Conservation (phyloP, 2,113 vertebrate species). For the Poecilia latipinna region DNA sequence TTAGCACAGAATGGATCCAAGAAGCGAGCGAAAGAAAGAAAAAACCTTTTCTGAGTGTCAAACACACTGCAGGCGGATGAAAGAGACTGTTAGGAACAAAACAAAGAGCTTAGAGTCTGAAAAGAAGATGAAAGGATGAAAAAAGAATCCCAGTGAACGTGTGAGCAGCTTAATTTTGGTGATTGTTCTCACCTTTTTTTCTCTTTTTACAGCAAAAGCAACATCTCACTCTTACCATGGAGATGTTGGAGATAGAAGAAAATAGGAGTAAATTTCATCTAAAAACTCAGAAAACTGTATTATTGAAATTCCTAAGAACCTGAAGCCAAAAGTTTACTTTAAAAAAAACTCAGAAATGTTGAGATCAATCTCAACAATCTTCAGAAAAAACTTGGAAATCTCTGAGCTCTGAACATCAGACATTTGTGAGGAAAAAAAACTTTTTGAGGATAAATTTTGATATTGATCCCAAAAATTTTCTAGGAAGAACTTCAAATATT, state of each 20-base stretch:
- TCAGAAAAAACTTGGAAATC: no score
- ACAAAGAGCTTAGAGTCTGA: constrained; percentile 20
- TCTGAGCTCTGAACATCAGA: no score
- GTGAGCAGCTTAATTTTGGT: not conserved
- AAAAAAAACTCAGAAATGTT: no score
- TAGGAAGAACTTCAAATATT: no score
- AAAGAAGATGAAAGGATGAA: constrained; percentile 19
- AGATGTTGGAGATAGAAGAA: no score
- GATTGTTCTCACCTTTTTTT: not conserved
- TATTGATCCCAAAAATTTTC: no score
- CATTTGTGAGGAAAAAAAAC: no score
- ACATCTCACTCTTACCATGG: not conserved
- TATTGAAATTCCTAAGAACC: no score
- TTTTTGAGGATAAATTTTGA: not conserved
- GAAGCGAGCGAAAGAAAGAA: not conserved
- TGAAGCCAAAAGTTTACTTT: no score
- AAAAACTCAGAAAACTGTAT: no score
- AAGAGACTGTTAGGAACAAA: not conserved
- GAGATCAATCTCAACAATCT: no score
- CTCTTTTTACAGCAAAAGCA: constrained; percentile 10
- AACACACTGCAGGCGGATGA: constrained; percentile 15
- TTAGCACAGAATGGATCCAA: not conserved
- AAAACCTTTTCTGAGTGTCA: constrained; percentile 12
- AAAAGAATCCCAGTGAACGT: constrained; percentile 13
- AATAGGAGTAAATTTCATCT: no score